Base-by-base conservation (phyloP, 2,888 invertebrate genomes). In the Euclidia mi region DNA sequence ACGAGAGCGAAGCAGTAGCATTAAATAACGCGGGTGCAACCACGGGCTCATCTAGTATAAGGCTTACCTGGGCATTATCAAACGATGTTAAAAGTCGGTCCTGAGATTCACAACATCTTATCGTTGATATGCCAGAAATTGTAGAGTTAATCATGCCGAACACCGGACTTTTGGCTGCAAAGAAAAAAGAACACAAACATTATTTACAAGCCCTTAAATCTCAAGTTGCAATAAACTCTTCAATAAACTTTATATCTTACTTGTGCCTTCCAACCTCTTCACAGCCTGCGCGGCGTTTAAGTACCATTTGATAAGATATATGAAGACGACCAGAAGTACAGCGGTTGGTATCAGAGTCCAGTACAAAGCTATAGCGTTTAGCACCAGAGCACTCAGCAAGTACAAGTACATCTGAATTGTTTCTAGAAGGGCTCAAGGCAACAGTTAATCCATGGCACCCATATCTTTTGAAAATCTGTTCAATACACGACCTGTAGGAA, bases 401-500 rank as follows among this genome's bases (percentile, higher is more conserved):
- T 85, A 78, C 25, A 94, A 68, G 60, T 94, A 94, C 89, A 94
- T 95, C 80, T 96, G 96, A 12, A 95, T 83, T 0, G 96, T 95
- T 78, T 97, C 96, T 43, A 97, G 82, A 40, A 96, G 88, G 17
- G 95, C 95, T 59, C 96, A 95, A 0, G 97, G 97, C 7, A 97
- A 84, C 25, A 96, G 84, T 75, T 97, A 97, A 73, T 97, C 97
- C 81, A 98, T 96, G 0, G 96, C 95, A 0, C 97, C 97, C 79
- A 98, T 96, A 79, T 98, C 98, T 82, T 98, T 98, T 0, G 98
- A 96, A 79, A 98, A 98, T 64, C 98, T 93, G 81, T 97, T 97
- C 3, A 97, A 86, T 32, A 97, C 95, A 35, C 96, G 90, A 56
- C 96, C 96, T 92, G 72, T 38, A 68, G 11, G 40, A 2, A 20